A percentile compares a stretch with the other conserved stretches of the same genome.
Evolutionary conservation across 2,113 vertebrate genomes (phyloP).

Genomic region (Corythoichthys haematopterus): DNA sequence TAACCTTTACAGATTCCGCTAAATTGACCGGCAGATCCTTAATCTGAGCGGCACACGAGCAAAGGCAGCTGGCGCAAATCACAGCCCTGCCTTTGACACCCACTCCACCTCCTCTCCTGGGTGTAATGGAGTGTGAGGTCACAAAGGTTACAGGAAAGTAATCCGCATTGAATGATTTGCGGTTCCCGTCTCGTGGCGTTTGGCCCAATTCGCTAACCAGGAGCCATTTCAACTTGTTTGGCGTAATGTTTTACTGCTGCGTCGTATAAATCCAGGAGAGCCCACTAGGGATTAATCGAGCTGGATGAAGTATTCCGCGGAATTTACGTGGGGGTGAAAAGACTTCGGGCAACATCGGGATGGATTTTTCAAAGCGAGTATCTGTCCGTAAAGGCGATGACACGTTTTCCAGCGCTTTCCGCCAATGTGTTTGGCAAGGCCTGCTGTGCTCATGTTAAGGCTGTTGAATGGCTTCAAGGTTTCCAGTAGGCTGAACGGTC

Average conservation of each 20-base stretch:
- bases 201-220: slow-evolving; percentile 6
- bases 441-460: slow-evolving; percentile 7
- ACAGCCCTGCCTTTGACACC: slow-evolving; percentile 8
- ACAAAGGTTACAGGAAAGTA: slow-evolving; percentile 27
- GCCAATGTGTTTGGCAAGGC: slow-evolving; percentile 31
- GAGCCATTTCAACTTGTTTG: not conserved
- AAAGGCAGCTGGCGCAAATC: slow-evolving; percentile 19
- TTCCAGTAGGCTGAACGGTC: slow-evolving; percentile 16
- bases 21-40: slow-evolving; percentile 23
- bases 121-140: slow-evolving; percentile 26
- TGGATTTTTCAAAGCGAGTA: slow-evolving; percentile 2
- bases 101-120: not conserved
- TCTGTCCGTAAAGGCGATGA: slow-evolving; percentile 23
- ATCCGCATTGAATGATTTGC: slow-evolving; percentile 27
- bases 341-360: not conserved
- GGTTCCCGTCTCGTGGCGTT: not conserved
- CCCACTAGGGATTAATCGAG: not conserved
- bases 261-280: not conserved
- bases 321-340: slow-evolving; percentile 1
- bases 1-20: slow-evolving; percentile 10
- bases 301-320: not conserved
- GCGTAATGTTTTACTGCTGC: not conserved
- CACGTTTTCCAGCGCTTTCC: slow-evolving; percentile 19
- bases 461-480: slow-evolving; percentile 25
- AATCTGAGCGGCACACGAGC: slow-evolving; percentile 19